Base-by-base conservation (phyloP, 2,888 invertebrate species). In the Eumacrocentrus americanus region DNA sequence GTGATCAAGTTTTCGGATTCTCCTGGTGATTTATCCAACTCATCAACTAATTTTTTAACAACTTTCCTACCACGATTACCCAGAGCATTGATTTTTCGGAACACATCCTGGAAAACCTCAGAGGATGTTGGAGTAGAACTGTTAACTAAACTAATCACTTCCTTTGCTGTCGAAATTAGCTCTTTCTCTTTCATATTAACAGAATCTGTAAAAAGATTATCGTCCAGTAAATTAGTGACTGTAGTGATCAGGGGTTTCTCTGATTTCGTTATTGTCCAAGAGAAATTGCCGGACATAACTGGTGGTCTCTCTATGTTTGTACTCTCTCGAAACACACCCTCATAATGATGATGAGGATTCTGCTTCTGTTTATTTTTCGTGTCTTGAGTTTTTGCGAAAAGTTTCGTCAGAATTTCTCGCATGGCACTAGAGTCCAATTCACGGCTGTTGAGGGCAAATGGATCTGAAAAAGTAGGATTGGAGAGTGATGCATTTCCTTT, bases 21-120 rank as follows among this genome's bases (percentile, higher is more conserved):
- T 1, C 61, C 37, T 1, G 70, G 64, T 4, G 61, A 61, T 2
- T 67, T 69, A 57, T 71, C 72, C 29, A 81, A 75, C 65, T 81
- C 81, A 34, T 83, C 74, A 58, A 87, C 87, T 0, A 89, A 78
- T 66, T 79, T 83, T 14, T 82, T 73, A 48, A 89, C 74, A 3
- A 89, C 84, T 29, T 82, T 77, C 59, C 83, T 83, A 0, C 88
- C 88, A 51, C 84, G 82, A 1, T 82, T 81, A 0, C 89, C 89
- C 9, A 89, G 72, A 0, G 82, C 82, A 63, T 84, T 83, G 0
- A 89, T 77, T 70, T 84, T 85, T 12, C 81, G 79, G 18, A 88
- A 72, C 0, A 89, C 84, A 16, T 87, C 86, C 65, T 84, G 82
- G 56, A 87, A 85, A 0, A 88, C 82, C 73, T 89, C 89, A 34